Conservation (phyloP, 1,140 invertebrate genomes). For the Lucilia sericata region DNA sequence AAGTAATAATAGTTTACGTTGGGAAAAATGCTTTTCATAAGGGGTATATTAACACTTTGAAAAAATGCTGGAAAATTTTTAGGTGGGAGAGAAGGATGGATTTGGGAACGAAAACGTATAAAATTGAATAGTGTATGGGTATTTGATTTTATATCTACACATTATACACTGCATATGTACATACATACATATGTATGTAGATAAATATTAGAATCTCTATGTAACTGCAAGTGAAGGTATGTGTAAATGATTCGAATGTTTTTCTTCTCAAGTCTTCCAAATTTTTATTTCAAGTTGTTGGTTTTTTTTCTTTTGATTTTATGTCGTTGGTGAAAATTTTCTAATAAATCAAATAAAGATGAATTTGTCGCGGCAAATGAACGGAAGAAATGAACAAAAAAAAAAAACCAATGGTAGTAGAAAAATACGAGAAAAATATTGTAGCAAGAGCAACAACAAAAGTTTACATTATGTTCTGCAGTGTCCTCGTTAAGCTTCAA, state of each 20-base stretch:
- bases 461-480: slow-evolving; percentile 7
- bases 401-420: background rate
- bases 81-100: background rate
- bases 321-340: slow-evolving; percentile 1
- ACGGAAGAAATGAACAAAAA: background rate
- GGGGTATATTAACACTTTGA: no score
- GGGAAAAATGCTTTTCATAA: no score
- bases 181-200: background rate
- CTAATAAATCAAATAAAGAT: slow-evolving; percentile 12
- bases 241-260: background rate
- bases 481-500: slow-evolving; percentile 37
- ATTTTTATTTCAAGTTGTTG: background rate
- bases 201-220: background rate
- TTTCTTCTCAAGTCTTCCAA: background rate
- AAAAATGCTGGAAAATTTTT: no score
- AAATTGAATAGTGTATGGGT: background rate
- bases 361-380: slow-evolving; percentile 4
- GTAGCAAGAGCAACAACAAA: background rate
- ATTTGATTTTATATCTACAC: background rate
- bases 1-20: no score
- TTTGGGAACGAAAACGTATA: background rate
- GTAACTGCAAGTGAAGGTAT: background rate
- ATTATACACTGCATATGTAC: background rate
- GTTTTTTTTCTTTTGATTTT: no score
- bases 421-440: background rate